phyloP scores from a whole-genome alignment of 2,888 invertebrate species.

The Zaprionus lineosus region DNA sequence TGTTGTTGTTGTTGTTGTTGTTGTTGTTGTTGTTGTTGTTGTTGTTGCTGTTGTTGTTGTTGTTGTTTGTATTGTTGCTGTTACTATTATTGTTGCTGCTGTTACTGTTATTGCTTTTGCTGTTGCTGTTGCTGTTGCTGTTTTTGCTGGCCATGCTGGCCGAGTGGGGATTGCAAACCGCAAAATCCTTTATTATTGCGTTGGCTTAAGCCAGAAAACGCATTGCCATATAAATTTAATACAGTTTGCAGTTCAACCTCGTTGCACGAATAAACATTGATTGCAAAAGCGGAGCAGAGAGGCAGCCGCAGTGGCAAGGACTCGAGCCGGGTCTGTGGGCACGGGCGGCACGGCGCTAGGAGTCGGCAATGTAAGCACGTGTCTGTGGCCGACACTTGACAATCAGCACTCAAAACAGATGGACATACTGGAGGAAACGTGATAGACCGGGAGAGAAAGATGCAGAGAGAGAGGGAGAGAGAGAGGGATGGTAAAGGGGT shows the following conservation, averaged over 20 bases:
- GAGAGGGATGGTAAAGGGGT: no score
- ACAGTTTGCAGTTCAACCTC: constrained; percentile 60
- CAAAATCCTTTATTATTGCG: constrained; percentile 74
- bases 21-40: no score
- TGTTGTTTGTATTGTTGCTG: no score
- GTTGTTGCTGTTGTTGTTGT: no score
- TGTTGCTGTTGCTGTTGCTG: no score
- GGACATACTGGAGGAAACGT: constrained; percentile 28
- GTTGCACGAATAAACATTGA: constrained; percentile 26
- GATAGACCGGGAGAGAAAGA: constrained; percentile 13
- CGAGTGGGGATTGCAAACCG: constrained; percentile 43
- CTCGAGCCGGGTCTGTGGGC: no score
- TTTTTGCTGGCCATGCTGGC: constrained; percentile 7
- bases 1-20: neutral
- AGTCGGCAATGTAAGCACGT: constrained; percentile 70
- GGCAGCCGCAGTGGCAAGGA: no score
- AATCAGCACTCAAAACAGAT: constrained; percentile 71
- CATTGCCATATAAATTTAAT: constrained; percentile 60
- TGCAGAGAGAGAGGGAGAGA: no score
- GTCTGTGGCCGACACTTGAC: constrained; percentile 74
- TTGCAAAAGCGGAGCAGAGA: constrained; percentile 9
- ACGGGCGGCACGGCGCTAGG: neutral
- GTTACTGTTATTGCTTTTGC: no score
- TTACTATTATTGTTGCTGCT: no score
- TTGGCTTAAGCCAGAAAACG: constrained; percentile 50